A percentile compares a stretch with the other conserved stretches of the same genome.
Evolutionary conservation across 2,888 invertebrate species (phyloP).

Genomic region (Agonopterix heracliana): DNA sequence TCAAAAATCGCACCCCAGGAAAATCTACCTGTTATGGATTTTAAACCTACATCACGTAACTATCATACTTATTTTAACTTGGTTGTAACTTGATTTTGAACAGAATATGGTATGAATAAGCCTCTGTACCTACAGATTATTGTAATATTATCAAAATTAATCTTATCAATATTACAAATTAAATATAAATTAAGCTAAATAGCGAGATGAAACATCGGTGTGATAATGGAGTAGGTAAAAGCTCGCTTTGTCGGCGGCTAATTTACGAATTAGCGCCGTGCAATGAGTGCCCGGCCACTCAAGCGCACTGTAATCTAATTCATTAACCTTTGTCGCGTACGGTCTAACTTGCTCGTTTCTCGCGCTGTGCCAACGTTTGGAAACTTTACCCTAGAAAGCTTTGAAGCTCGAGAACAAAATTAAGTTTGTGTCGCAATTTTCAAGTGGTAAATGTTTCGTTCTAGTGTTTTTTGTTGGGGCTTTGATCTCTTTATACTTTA

Average conservation of each 20-base stretch:
- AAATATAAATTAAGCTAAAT: conserved; percentile 46
- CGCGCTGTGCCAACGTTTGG: conserved; percentile 19
- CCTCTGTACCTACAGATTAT: too few relatives aligned
- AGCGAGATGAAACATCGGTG: conserved; percentile 41
- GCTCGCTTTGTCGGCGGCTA: conserved; percentile 54
- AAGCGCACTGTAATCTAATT: conserved; percentile 56
- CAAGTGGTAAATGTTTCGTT: too few relatives aligned
- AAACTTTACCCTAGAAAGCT: conserved; percentile 11
- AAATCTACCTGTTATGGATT: too few relatives aligned
- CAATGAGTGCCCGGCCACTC: conserved; percentile 57
- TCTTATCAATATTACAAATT: conserved; percentile 19
- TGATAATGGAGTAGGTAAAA: conserved; percentile 26
- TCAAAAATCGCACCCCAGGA: too few relatives aligned
- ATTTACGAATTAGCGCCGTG: conserved; percentile 63
- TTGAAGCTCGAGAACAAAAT: background rate
- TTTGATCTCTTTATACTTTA: too few relatives aligned
- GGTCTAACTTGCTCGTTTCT: conserved; percentile 27
- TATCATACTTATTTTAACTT: too few relatives aligned
- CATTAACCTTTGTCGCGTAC: conserved; percentile 55
- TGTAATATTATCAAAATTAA: too few relatives aligned
- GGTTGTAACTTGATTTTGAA: too few relatives aligned
- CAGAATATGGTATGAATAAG: too few relatives aligned
- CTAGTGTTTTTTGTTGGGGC: too few relatives aligned
- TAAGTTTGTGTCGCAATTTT: background rate
- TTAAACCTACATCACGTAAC: too few relatives aligned